Percentiles rank a stretch among this genome's conserved stretches.
Evolutionary conservation across 2,113 vertebrate species (phyloP).

Genomic region (Glareola pratincola): DNA sequence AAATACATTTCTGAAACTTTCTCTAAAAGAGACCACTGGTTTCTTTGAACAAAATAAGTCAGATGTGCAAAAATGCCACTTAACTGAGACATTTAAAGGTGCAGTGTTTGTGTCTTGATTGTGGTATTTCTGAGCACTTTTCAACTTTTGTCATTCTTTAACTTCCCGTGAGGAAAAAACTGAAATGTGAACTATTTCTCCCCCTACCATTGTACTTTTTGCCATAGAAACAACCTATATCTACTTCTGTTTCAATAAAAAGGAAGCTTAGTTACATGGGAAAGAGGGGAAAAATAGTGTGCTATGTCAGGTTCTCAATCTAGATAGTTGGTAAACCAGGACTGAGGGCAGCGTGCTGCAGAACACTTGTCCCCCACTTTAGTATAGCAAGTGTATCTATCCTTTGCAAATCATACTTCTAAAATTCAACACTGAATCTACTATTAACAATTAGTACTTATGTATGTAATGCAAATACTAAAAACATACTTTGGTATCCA

Average conservation of each 20-base stretch:
- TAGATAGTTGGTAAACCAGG: rapidly evolving
- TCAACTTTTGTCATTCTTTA: neutral
- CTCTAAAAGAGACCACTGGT: neutral
- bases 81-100: neutral
- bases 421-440: neutral
- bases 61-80: neutral
- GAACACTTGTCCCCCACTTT: neutral
- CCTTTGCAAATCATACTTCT: neutral
- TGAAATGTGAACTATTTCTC: neutral
- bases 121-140: neutral
- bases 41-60: neutral
- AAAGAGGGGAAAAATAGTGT: neutral
- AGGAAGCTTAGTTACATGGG: neutral
- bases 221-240: neutral
- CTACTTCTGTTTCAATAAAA: neutral
- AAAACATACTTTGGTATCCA: neutral
- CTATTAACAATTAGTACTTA: neutral
- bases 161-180: neutral
- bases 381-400: neutral
- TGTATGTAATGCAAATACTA: neutral
- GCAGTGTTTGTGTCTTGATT: neutral
- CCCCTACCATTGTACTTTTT: neutral
- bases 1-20: neutral
- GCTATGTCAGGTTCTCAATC: neutral
- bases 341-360: neutral